Base-by-base conservation (phyloP, 2,797 vertebrate species). In the Tiaroga cobitis region DNA sequence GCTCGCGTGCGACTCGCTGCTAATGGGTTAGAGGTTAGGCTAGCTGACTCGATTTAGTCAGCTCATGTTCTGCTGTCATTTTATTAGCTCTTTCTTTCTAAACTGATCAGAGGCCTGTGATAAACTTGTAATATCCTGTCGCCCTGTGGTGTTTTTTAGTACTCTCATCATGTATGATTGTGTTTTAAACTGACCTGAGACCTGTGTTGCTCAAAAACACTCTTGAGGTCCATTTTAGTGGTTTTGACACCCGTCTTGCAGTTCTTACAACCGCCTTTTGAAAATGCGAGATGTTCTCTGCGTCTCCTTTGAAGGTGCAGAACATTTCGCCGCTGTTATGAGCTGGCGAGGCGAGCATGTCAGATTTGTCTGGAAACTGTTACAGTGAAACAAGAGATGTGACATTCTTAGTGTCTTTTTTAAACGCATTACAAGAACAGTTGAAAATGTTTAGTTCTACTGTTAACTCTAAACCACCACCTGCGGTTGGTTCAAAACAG, bases 1-100 rank as follows among this genome's bases (percentile, higher is more conserved):
- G 86, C 86, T 69, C 86, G 63, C 84, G 63, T 80, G 63, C 78
- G 34, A 19, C 85, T 80, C 84, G 39, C 83, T 88, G 67, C 75
- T 43, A 84, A 84, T 84, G 75, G 61, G 34, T 79, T 84, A 37
- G 75, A 69, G 11, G 39, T 34, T 59, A 24, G 51, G 75, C 73
- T 77, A 68, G 61, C 75, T 56, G 75, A 59, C 46, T 84, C 4
- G 1, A 46, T 69, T 70, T 26, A 43, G 49, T 24, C 51, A 34
- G 56, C 34, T 63, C 72, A 74, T 74, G 72, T 69, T 69, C 72
- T 86, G 72, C 84, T 81, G 85, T 75, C 9, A 18, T 69, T 69
- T 69, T 69, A 69, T 78, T 43, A 37, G 4, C 51, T 39, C 11
- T 54, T 16, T 54, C 46, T 54, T 56, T 77, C 46, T 77, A 26